A percentile compares a stretch with the other conserved stretches of the same genome.
Conservation (phyloP, 2,797 vertebrate genomes). For the Hydrolagus colliei region DNA sequence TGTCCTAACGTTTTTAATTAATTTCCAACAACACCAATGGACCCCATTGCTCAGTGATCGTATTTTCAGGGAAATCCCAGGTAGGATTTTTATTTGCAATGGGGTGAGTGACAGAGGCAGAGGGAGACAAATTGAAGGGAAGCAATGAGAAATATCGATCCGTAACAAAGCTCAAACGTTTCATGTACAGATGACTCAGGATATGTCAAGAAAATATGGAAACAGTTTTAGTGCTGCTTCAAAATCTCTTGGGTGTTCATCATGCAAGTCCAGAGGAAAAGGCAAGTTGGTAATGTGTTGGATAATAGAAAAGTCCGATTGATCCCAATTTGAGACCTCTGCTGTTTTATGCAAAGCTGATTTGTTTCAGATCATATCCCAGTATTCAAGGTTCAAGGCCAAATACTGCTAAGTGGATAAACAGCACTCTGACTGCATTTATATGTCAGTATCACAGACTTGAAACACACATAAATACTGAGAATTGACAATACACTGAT, state of each 20-base stretch:
- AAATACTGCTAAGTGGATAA: slow-evolving; percentile 6
- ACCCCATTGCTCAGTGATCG: not conserved
- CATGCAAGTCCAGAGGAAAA: not conserved
- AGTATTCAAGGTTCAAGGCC: not conserved
- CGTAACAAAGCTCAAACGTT: not conserved
- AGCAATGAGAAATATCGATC: not conserved
- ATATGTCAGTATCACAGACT: slow-evolving; percentile 11
- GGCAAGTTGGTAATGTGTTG: not conserved
- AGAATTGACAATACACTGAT: slow-evolving; percentile 22
- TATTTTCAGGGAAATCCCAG: not conserved
- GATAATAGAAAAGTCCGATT: too few relatives aligned
- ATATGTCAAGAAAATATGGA: not conserved
- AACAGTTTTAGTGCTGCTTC: not conserved
- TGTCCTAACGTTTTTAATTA: too few relatives aligned
- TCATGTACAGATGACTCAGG: not conserved
- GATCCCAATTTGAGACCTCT: not conserved
- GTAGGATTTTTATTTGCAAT: not conserved
- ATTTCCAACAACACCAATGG: too few relatives aligned
- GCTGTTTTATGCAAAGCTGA: not conserved
- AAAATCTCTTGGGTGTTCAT: not conserved
- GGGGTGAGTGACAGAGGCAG: not conserved
- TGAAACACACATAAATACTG: slow-evolving; percentile 15
- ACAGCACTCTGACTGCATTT: slow-evolving; percentile 31
- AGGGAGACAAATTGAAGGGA: not conserved
- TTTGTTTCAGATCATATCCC: not conserved